Percentiles rank a stretch among this genome's conserved stretches.
phyloP scores from a whole-genome alignment of 2,888 invertebrate species.

The Drosophila dives region DNA sequence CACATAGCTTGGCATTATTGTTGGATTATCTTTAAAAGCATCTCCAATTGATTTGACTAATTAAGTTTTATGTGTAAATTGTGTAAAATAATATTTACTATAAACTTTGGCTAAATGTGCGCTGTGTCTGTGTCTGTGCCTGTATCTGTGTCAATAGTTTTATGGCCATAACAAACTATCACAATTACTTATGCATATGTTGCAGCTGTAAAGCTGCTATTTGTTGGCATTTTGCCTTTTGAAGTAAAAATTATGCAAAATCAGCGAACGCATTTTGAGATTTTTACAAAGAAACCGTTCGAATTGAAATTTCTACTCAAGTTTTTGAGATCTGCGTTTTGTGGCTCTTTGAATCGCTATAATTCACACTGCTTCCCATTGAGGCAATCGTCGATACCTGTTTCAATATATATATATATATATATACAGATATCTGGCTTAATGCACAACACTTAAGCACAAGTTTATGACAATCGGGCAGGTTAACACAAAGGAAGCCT shows the following conservation, averaged over 20 bases:
- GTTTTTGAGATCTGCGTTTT: slow-evolving; percentile 20
- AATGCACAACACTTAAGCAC: slow-evolving; percentile 60
- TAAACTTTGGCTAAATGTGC: neutral
- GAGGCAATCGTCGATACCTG: slow-evolving; percentile 46
- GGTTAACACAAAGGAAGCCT: slow-evolving; percentile 45
- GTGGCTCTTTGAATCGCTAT: slow-evolving; percentile 31
- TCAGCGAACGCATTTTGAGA: slow-evolving; percentile 36
- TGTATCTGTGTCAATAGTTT: slow-evolving; percentile 10
- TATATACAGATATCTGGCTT: slow-evolving; percentile 32
- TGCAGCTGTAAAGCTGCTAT: neutral
- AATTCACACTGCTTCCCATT: slow-evolving; percentile 43
- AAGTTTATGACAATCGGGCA: slow-evolving; percentile 56
- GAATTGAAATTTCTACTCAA: slow-evolving; percentile 21
- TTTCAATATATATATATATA: slow-evolving; percentile 33
- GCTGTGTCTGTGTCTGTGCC: neutral
- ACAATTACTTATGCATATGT: slow-evolving; percentile 36
- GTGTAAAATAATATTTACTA: neutral
- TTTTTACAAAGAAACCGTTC: slow-evolving; percentile 25
- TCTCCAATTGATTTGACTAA: neutral
- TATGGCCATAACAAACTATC: slow-evolving; percentile 32
- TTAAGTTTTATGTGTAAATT: neutral
- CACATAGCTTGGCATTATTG: neutral
- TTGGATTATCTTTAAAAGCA: neutral
- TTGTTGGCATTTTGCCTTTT: slow-evolving; percentile 35
- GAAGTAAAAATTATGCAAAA: slow-evolving; percentile 39